Base-by-base conservation (phyloP, 2,113 vertebrate species). In the Fulica atra region DNA sequence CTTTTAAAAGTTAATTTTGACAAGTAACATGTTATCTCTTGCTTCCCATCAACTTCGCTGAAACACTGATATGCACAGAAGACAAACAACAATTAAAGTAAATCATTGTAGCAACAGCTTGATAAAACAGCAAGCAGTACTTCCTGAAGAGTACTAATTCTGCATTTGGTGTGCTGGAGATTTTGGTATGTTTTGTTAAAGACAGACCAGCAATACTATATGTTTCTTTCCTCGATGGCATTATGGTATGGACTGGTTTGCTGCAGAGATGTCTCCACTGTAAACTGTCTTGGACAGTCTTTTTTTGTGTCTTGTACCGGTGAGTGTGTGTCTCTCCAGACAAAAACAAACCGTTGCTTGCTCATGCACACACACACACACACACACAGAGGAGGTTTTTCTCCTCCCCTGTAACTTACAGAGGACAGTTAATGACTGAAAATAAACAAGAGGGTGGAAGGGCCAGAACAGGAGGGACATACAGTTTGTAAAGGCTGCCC, bases 401-500 rank as follows among this genome's bases (percentile, higher is more conserved):
- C 19, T 42, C 85, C 87, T 28, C 40, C 70, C 54, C 51, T 65
- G 17, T 68, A 84, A 59, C 23, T 53, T 44, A 36, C 69, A 48
- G 57, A 85, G 42, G 84, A 50, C 65, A 77, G 33, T 54, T 66
- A 70, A 89, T 12, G 33, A 76, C 54, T 40, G 21, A 50, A 91
- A 95, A 54, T 33, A 42, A 54, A n/a, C 72, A 8, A 8, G 9
- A 70, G 23, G 36, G 50, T 25, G 36, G 40, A 77, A 42, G 21
- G 24, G 36, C 24, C 51, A 77, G 36, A 86, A 86, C 4, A 76
- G 14, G 21, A 88, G 56, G 82, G 81, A 86, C 89, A 95, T n/a
- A 85, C 4, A 78, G 82, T 94, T 95, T 95, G 93, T 88, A 92
- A 95, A 86, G 93, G 70, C 93, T 93, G 33, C 64, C 86, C 73